Evolutionary conservation across 2,888 invertebrate genomes (phyloP).

Genomic region (Campoletis raptor): DNA sequence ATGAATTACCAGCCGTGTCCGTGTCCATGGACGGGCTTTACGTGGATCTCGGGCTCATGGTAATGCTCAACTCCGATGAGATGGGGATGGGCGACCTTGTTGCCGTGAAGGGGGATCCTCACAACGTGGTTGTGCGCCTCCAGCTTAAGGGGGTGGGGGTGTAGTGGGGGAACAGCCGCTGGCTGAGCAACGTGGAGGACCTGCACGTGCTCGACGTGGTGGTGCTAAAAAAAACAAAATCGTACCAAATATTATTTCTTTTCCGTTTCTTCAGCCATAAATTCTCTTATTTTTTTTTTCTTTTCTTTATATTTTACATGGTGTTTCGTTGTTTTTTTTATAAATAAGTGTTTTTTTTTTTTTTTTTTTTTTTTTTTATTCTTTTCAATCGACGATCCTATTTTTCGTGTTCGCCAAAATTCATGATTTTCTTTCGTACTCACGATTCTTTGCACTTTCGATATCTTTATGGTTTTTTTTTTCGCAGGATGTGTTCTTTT

Average conservation of each 20-base stretch:
- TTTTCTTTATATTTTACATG: not conserved
- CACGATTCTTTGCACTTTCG: not conserved
- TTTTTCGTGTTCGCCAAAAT: no score
- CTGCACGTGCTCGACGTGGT: conserved; percentile 72
- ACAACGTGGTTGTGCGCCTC: conserved; percentile 77
- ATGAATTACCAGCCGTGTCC: conserved; percentile 82
- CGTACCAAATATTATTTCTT: not conserved
- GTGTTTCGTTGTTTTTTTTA: not conserved
- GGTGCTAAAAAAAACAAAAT: conserved; percentile 13
- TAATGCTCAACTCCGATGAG: conserved; percentile 86
- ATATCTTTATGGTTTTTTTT: not conserved
- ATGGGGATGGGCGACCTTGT: conserved; percentile 85
- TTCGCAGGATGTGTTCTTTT: not conserved
- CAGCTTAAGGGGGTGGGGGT: conserved; percentile 81
- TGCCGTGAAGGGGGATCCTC: conserved; percentile 78
- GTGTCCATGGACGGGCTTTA: conserved; percentile 86
- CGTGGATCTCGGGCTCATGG: conserved; percentile 86
- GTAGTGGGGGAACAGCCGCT: conserved; percentile 80
- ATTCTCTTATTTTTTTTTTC: not conserved
- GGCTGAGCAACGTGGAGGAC: conserved; percentile 81
- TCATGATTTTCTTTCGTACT: not conserved
- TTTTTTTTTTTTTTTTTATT: no score
- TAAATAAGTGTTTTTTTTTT: not conserved
- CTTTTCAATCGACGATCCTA: not conserved
- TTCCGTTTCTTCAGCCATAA: fast-evolving